phyloP scores from a whole-genome alignment of 2,888 invertebrate genomes.

The Nephrotoma flavescens region DNA sequence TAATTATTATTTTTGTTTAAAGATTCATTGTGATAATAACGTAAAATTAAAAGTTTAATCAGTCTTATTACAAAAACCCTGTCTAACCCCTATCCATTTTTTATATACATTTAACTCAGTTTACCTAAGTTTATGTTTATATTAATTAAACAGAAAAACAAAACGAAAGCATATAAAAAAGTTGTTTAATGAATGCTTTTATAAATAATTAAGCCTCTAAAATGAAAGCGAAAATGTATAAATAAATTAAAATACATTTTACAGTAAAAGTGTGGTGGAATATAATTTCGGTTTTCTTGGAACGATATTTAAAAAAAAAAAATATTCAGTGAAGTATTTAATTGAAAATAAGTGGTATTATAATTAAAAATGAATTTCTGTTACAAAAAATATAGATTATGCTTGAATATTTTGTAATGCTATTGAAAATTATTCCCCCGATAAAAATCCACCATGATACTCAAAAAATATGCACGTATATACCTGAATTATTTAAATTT shows the following conservation, averaged over 20 bases:
- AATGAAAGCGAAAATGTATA: background rate
- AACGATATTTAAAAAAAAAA: background rate
- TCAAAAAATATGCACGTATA: background rate
- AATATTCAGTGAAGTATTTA: background rate
- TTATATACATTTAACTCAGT: background rate
- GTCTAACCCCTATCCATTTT: background rate
- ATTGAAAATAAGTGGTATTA: background rate
- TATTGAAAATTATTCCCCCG: background rate
- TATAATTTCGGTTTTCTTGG: background rate
- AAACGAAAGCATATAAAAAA: background rate
- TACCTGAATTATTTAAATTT: slow-evolving; percentile 7
- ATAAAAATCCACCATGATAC: background rate
- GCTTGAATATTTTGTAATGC: background rate
- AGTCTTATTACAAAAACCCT: background rate
- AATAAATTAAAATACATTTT: background rate
- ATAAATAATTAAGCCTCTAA: background rate
- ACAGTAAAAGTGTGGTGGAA: background rate
- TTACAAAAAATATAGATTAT: background rate
- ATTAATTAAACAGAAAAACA: background rate
- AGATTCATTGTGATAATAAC: background rate
- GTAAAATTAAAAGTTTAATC: background rate
- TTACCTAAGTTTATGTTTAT: background rate
- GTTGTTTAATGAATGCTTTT: background rate
- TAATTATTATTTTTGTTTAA: background rate
- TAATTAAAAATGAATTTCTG: background rate